These are phyloP conservation scores for Dynastes hyllus DNA, from an alignment of 2,888 invertebrate genomes.

Conservation along the genomic window DNA sequence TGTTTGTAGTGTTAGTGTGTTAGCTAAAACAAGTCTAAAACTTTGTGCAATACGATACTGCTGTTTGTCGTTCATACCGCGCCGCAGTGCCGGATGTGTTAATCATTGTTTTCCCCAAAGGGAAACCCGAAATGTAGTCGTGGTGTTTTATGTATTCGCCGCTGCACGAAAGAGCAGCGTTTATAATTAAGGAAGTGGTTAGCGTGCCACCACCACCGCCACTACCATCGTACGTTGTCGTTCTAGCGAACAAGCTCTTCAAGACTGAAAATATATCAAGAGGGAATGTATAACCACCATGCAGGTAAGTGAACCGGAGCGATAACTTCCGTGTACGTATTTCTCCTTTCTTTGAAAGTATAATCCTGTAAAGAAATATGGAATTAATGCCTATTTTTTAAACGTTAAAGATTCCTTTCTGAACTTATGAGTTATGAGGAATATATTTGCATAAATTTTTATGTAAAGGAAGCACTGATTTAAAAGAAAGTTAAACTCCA, in stretches of 20 bases:
- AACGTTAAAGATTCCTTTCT: too few species aligned
- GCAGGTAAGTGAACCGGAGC: conserved; percentile 14
- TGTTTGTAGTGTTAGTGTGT: neutral
- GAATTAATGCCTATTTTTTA: too few species aligned
- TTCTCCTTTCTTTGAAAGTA: too few species aligned
- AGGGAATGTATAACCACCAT: conserved; percentile 34
- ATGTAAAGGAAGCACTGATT: too few species aligned
- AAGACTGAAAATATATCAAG: conserved; percentile 23
- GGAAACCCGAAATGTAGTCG: conserved; percentile 21
- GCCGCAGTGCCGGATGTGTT: neutral
- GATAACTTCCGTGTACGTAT: too few species aligned
- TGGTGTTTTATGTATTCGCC: conserved; percentile 19
- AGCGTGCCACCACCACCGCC: conserved; percentile 2
- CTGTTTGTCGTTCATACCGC: neutral
- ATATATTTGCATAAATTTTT: too few species aligned
- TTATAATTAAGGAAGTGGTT: conserved; percentile 32
- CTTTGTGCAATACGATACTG: neutral
- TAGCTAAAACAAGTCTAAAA: neutral
- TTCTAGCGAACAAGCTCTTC: neutral
- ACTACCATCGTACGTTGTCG: neutral
- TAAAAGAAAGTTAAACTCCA: too few species aligned
- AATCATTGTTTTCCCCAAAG: neutral
- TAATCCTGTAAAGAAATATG: too few species aligned
- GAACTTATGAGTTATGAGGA: too few species aligned
- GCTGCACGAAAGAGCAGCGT: conserved; percentile 2